These are phyloP conservation scores for Vimba vimba DNA, from an alignment of 2,113 vertebrate species.

Conservation along the genomic window DNA sequence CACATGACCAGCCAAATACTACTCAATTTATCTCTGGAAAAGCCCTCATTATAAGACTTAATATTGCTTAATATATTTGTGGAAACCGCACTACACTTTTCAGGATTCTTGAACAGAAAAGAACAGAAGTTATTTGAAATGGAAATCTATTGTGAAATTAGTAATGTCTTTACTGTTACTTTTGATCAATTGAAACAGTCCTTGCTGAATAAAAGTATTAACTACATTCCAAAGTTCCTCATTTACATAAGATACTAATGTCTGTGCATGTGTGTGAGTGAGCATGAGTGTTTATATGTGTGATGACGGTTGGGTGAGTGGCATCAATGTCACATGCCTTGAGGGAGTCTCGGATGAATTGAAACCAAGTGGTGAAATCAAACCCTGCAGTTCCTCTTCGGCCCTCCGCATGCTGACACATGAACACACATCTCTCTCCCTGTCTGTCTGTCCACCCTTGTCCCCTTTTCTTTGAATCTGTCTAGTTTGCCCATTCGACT, in stretches of 20 bases:
- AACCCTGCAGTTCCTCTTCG: slow-evolving; percentile 50
- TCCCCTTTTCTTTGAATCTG: slow-evolving; percentile 25
- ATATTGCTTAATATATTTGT: neutral
- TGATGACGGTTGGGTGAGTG: slow-evolving; percentile 31
- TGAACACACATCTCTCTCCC: slow-evolving; percentile 36
- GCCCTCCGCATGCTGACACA: slow-evolving; percentile 46
- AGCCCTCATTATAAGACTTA: neutral
- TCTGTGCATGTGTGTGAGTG: slow-evolving; percentile 32
- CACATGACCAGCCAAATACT: neutral
- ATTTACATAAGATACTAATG: neutral
- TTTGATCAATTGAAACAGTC: neutral
- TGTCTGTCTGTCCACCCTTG: slow-evolving; percentile 17
- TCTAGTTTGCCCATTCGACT: slow-evolving; percentile 5
- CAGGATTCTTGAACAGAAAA: neutral
- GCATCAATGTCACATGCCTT: slow-evolving; percentile 48
- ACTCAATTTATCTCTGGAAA: neutral
- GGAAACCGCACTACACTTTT: neutral
- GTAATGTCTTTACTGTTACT: neutral
- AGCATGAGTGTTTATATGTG: slow-evolving; percentile 5
- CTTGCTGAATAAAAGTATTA: neutral
- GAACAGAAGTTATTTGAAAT: neutral
- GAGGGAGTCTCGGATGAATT: slow-evolving; percentile 47
- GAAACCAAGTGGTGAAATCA: slow-evolving; percentile 53
- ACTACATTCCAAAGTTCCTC: neutral
- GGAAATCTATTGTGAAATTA: neutral